A percentile compares a stretch with the other conserved stretches of the same genome.
These are phyloP conservation scores for Galaxias olidus DNA, from an alignment of 2,797 vertebrate genomes.

Conservation along the genomic window DNA sequence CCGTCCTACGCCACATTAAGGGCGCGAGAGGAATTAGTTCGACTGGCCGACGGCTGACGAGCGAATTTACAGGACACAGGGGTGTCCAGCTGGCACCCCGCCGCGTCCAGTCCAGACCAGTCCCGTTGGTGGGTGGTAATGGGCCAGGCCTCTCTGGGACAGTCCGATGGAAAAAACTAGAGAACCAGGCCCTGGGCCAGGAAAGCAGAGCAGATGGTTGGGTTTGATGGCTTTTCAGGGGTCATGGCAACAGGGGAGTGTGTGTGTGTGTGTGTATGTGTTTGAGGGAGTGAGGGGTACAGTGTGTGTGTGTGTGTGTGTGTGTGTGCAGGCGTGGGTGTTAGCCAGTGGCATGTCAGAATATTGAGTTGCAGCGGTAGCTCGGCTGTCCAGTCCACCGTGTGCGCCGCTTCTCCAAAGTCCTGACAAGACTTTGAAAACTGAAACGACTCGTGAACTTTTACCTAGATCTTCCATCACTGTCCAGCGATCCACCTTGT, in stretches of 20 bases:
- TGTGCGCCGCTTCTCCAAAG: constrained; percentile 27
- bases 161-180: constrained; percentile 55
- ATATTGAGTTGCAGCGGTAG: too few species aligned
- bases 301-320: neutral
- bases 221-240: constrained; percentile 54
- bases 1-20: neutral
- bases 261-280: neutral
- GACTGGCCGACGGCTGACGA: constrained; percentile 24
- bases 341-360: too few species aligned
- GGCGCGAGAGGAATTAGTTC: constrained; percentile 36
- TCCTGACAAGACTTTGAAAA: constrained; percentile 1
- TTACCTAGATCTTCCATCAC: constrained; percentile 15
- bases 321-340: neutral
- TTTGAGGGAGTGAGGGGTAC: neutral
- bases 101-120: constrained; percentile 15
- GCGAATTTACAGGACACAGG: constrained; percentile 41
- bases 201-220: constrained; percentile 38
- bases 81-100: constrained; percentile 40
- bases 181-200: constrained; percentile 49
- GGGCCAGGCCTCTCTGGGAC: constrained; percentile 27
- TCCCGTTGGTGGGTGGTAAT: constrained; percentile 6
- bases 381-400: constrained; percentile 30
- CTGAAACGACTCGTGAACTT: constrained; percentile 4
- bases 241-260: neutral
- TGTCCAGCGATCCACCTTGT: neutral